Evolutionary conservation across 2,113 vertebrate genomes (phyloP).

Genomic region (Aepyceros melampus): DNA sequence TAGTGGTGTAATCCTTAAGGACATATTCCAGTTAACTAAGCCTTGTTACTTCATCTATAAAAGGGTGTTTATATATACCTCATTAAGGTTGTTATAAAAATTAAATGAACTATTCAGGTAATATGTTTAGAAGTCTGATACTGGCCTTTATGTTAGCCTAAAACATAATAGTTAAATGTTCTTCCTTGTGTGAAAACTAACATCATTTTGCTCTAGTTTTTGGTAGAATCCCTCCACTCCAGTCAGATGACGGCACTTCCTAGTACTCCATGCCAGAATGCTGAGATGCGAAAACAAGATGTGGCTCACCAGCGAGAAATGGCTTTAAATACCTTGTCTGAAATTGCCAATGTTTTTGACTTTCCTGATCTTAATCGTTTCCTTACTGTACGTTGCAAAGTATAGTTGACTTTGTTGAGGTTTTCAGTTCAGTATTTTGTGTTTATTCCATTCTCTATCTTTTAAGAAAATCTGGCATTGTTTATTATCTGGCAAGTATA

Average conservation of each 20-base stretch:
- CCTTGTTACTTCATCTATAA: background rate
- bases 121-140: background rate
- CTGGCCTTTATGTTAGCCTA: background rate
- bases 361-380: constrained; percentile 97
- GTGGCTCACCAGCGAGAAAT: constrained; percentile 92
- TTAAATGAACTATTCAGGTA: background rate
- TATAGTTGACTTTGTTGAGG: background rate
- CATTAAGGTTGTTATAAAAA: background rate
- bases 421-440: constrained; percentile 9
- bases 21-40: constrained; percentile 19
- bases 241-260: constrained; percentile 87
- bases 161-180: constrained; percentile 10
- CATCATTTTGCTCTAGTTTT: constrained; percentile 85
- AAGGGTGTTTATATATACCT: background rate
- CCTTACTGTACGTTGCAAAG: constrained; percentile 87
- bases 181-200: constrained; percentile 38
- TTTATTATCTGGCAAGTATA: background rate
- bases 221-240: constrained; percentile 96
- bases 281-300: constrained; percentile 85
- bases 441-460: constrained; percentile 27
- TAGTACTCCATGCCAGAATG: constrained; percentile 83
- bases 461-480: background rate
- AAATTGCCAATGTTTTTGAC: constrained; percentile 97
- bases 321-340: constrained; percentile 92
- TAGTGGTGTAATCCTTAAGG: background rate